phyloP scores from a whole-genome alignment of 2,113 vertebrate species.

The Muscicapa adusta region DNA sequence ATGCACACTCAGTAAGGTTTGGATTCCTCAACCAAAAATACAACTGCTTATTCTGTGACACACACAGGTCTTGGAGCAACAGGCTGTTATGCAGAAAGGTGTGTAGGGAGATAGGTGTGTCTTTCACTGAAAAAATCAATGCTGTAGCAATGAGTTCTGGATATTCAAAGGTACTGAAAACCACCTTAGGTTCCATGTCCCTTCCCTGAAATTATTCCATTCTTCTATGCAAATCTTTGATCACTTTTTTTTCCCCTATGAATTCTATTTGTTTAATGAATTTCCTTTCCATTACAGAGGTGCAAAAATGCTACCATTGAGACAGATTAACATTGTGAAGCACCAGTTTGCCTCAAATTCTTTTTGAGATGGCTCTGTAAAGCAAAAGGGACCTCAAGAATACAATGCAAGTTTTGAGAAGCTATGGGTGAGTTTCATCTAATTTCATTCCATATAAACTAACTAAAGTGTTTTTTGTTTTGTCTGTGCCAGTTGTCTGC shows the following conservation, averaged over 20 bases:
- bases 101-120: background rate
- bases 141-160: background rate
- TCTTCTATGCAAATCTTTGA: background rate
- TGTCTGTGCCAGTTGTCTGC: background rate
- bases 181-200: background rate
- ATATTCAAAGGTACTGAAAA: background rate
- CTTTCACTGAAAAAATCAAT: background rate
- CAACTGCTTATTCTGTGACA: background rate
- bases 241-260: rapidly evolving
- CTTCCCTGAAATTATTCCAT: background rate
- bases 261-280: background rate
- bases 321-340: background rate
- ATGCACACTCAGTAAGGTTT: background rate
- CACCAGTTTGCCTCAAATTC: background rate
- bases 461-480: background rate
- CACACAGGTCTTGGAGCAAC: background rate
- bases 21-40: background rate
- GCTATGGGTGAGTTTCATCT: background rate
- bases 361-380: background rate
- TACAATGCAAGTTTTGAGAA: background rate
- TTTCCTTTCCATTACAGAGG: background rate
- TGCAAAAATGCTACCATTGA: background rate
- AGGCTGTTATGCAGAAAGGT: background rate
- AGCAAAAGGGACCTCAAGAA: background rate
- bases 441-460: background rate